phyloP scores from a whole-genome alignment of 2,797 vertebrate species.

The Emydoidea blandingii region DNA sequence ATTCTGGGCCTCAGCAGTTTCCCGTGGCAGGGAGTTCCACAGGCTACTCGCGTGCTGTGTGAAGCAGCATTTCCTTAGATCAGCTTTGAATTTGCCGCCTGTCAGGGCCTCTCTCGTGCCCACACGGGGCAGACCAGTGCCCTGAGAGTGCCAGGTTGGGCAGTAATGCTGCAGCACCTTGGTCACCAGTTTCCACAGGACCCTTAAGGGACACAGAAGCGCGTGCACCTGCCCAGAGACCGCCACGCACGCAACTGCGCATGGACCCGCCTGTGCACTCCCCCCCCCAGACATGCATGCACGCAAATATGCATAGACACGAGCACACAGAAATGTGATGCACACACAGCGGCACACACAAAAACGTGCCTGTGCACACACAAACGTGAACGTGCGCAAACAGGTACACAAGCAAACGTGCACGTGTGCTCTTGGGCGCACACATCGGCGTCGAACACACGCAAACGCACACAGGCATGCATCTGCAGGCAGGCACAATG shows the following conservation, averaged over 20 bases:
- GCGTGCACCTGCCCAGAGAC: not conserved
- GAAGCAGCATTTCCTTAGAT: not conserved
- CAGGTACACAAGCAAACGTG: not conserved
- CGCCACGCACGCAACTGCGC: fast-evolving
- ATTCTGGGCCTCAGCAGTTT: not conserved
- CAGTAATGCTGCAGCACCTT: not conserved
- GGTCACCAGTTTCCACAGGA: too few relatives aligned
- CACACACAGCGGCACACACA: not conserved
- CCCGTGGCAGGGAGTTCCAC: not conserved
- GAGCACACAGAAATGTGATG: not conserved
- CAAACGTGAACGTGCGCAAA: not conserved
- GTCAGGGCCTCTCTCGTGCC: not conserved
- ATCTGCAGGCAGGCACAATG: not conserved
- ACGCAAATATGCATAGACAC: not conserved
- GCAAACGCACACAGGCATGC: not conserved
- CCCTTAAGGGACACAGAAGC: not conserved
- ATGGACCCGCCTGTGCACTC: not conserved
- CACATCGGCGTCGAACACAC: not conserved
- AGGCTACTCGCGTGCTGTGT: not conserved
- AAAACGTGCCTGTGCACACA: not conserved
- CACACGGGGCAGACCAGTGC: not conserved
- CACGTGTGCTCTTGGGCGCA: not conserved
- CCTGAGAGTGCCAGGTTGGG: not conserved
- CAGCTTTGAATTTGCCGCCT: not conserved
- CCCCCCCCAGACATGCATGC: not conserved